Percentiles rank a stretch among this genome's conserved stretches.
Evolutionary conservation across 1,140 invertebrate species (phyloP).

Genomic region (Drosophila bocki): DNA sequence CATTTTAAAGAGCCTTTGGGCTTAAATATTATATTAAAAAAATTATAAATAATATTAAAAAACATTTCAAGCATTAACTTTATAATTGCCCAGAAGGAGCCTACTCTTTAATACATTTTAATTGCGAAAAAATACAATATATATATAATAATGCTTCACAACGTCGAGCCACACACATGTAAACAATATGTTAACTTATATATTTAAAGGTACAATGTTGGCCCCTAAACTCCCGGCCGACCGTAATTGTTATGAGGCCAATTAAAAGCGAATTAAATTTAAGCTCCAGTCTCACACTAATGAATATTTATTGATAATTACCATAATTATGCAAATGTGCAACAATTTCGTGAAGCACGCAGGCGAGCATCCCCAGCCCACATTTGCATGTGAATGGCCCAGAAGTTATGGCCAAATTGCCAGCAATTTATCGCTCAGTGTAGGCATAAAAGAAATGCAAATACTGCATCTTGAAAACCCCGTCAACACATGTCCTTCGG

Average conservation of each 20-base stretch:
- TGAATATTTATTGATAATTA: constrained; percentile 81
- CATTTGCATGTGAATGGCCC: constrained; percentile 18
- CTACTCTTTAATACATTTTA: background rate
- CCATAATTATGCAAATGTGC: constrained; percentile 80
- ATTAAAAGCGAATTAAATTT: constrained; percentile 79
- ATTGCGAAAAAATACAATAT: background rate
- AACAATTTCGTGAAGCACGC: constrained; percentile 55
- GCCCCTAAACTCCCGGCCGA: constrained; percentile 65
- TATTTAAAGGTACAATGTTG: constrained; percentile 41
- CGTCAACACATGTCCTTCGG: constrained; percentile 50
- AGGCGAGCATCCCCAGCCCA: constrained; percentile 27
- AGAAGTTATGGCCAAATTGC: constrained; percentile 4
- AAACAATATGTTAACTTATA: constrained; percentile 16
- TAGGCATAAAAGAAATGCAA: background rate
- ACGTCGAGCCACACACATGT: background rate
- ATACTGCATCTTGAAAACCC: constrained; percentile 12
- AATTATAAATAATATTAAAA: background rate
- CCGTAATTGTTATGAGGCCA: constrained; percentile 72
- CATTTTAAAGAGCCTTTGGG: no score
- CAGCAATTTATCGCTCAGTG: constrained; percentile 20
- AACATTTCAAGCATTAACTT: background rate
- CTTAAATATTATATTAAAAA: background rate
- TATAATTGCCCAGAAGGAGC: background rate
- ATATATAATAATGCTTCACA: background rate
- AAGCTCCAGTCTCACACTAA: constrained; percentile 68